phyloP scores from a whole-genome alignment of 2,888 invertebrate species.

The Cactoblastis cactorum region DNA sequence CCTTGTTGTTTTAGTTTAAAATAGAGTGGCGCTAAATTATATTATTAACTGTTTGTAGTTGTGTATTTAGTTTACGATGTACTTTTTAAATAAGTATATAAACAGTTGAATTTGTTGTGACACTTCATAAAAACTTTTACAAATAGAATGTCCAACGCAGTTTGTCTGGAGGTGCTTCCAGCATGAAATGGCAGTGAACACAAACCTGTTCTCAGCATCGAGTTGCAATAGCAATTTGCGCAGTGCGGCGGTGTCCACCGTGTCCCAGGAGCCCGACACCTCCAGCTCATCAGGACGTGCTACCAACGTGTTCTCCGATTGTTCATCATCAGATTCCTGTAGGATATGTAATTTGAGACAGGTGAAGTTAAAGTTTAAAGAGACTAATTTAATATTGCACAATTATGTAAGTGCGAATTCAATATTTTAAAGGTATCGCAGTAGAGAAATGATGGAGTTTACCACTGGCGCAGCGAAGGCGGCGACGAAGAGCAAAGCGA shows the following conservation, averaged over 20 bases:
- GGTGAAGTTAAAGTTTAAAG: background rate
- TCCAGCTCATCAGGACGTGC: slow-evolving; percentile 49
- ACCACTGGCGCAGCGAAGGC: slow-evolving; percentile 58
- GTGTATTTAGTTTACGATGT: too few relatives aligned
- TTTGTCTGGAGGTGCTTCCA: too few relatives aligned
- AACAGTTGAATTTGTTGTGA: too few relatives aligned
- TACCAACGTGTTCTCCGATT: slow-evolving; percentile 51
- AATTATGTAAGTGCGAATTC: too few relatives aligned
- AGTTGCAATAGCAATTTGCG: slow-evolving; percentile 65
- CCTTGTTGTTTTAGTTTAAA: too few relatives aligned
- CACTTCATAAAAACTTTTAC: too few relatives aligned
- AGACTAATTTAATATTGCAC: background rate
- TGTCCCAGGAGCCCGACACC: slow-evolving; percentile 52
- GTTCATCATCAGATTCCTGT: slow-evolving; percentile 63
- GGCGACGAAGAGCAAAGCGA: slow-evolving; percentile 46
- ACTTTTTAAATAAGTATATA: too few relatives aligned
- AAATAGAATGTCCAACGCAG: too few relatives aligned
- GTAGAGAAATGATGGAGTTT: too few relatives aligned
- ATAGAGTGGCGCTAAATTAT: too few relatives aligned
- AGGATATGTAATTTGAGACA: background rate
- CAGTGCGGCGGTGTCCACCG: slow-evolving; percentile 61
- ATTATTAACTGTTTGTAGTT: too few relatives aligned
- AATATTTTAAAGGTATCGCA: too few relatives aligned
- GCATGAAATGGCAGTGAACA: background rate
- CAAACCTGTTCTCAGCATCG: slow-evolving; percentile 63